A percentile compares a stretch with the other conserved stretches of the same genome.
These are phyloP conservation scores for Aphelenchoides avenae DNA, from an alignment of 1,140 invertebrate species.

Conservation along the genomic window DNA sequence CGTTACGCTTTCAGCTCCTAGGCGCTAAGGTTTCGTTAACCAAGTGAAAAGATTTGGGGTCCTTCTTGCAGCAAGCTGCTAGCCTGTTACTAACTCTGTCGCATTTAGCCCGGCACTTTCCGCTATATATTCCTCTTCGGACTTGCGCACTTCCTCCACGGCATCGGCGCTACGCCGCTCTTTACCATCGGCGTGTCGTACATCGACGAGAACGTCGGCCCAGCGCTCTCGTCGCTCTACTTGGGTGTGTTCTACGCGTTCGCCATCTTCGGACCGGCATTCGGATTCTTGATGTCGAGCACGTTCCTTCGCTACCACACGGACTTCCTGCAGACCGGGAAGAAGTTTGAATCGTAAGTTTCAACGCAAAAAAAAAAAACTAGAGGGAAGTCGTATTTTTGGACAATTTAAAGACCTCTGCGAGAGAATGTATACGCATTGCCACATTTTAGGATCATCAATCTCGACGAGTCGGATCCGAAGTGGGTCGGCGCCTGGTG, in stretches of 20 bases:
- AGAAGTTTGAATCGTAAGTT: slow-evolving; percentile 39
- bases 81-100: slow-evolving; percentile 18
- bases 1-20: too few species aligned
- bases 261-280: slow-evolving; percentile 56
- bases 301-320: slow-evolving; percentile 56
- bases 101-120: slow-evolving; percentile 42
- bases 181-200: slow-evolving; percentile 59
- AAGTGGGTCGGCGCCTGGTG: slow-evolving; percentile 60
- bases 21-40: too few species aligned
- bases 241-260: slow-evolving; percentile 58
- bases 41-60: too few species aligned
- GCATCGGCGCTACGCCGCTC: slow-evolving; percentile 58
- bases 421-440: slow-evolving; percentile 3
- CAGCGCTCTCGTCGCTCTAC: slow-evolving; percentile 55
- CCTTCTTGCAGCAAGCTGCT: too few species aligned
- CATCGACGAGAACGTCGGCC: slow-evolving; percentile 59
- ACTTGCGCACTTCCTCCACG: slow-evolving; percentile 59
- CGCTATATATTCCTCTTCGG: slow-evolving; percentile 58
- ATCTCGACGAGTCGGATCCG: slow-evolving; percentile 55
- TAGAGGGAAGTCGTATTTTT: too few species aligned
- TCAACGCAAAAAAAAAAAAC: too few species aligned
- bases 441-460: slow-evolving; percentile 37
- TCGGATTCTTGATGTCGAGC: slow-evolving; percentile 50
- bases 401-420: slow-evolving; percentile 18
- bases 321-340: slow-evolving; percentile 53